Evolutionary conservation across 2,888 invertebrate species (phyloP).

Genomic region (Phyllotreta cruciferae): DNA sequence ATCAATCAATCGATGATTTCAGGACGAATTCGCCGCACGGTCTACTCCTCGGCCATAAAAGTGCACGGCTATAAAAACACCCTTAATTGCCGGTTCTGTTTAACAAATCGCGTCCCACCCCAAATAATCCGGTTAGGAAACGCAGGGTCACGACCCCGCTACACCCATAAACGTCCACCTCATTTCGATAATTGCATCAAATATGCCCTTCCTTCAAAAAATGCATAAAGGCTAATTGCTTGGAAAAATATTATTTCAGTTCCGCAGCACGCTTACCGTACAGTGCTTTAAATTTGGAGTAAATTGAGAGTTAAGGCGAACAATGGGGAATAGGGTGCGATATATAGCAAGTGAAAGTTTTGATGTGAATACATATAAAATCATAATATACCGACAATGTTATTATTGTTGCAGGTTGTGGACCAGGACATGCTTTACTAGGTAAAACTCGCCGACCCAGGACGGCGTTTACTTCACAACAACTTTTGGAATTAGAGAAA

Average conservation of each 20-base stretch:
- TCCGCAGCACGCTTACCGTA: constrained; percentile 22
- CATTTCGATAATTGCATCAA: constrained; percentile 44
- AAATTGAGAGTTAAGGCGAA: constrained; percentile 1
- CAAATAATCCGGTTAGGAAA: constrained; percentile 41
- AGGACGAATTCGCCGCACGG: no score
- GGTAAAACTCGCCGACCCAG: constrained; percentile 92
- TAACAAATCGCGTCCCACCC: constrained; percentile 26
- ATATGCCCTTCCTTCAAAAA: constrained; percentile 22
- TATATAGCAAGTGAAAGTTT: constrained; percentile 38
- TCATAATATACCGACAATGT: background rate
- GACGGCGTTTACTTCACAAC: constrained; percentile 97
- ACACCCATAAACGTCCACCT: constrained; percentile 42
- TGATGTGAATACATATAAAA: constrained; percentile 22
- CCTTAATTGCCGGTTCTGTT: constrained; percentile 23
- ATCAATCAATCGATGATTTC: no score
- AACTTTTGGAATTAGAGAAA: constrained; percentile 95
- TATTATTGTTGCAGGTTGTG: constrained; percentile 61
- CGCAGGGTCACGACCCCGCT: constrained; percentile 38
- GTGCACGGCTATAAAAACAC: constrained; percentile 15
- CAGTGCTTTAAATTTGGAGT: constrained; percentile 22
- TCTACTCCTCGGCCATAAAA: background rate
- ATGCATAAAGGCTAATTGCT: constrained; percentile 38
- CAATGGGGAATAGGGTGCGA: background rate
- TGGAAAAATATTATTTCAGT: constrained; percentile 40
- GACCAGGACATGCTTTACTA: constrained; percentile 77